Base-by-base conservation (phyloP, 1,140 invertebrate species). In the Drosophila bipectinata region DNA sequence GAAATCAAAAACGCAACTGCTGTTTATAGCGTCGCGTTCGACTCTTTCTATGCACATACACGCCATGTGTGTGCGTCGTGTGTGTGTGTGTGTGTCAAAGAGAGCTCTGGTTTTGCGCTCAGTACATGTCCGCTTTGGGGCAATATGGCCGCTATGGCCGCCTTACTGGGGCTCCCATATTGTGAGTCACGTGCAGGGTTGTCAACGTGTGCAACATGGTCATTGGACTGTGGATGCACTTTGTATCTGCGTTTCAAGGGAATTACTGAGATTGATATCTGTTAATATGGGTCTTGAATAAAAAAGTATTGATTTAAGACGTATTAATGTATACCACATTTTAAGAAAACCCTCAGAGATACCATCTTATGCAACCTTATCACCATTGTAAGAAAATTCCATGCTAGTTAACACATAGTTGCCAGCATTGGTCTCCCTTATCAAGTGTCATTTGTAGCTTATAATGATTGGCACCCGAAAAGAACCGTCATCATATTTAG, bases 1-100 rank as follows among this genome's bases (percentile, higher is more conserved):
- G 54, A 66, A 68, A 47, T 63, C 81, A 71, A 90, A 76, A 79
- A 61, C 58, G 71, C 47, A 83, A 91, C 84, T 91, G 90, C 85
- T 90, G 90, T 84, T 91, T 91, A 91, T 91, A 91, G 67, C 85
- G 88, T 67, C 68, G 81, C 72, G 82, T 66, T 77, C 72, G 61
- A 60, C 75, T 79, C 84, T 90, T 90, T 90, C 85, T 85, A 90
- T 90, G 69, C 75, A 53, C 76, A 72, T 75, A 64, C 74, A 76
- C 32, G 48, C 60, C 41, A 10, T 54, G 57, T 45, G n/a, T 21
- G 28, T 64, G 63, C 4, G n/a, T n/a, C n/a, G n/a, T 14, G 18
- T 61, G 58, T 64, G 62, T 32, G 74, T 63, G 53, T 51, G 41
- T 68, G 61, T 8, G 45, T 10, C 26, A 32, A 63, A 68, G 47